phyloP scores from a whole-genome alignment of 2,888 invertebrate genomes.

The Polydrusus tereticollis region DNA sequence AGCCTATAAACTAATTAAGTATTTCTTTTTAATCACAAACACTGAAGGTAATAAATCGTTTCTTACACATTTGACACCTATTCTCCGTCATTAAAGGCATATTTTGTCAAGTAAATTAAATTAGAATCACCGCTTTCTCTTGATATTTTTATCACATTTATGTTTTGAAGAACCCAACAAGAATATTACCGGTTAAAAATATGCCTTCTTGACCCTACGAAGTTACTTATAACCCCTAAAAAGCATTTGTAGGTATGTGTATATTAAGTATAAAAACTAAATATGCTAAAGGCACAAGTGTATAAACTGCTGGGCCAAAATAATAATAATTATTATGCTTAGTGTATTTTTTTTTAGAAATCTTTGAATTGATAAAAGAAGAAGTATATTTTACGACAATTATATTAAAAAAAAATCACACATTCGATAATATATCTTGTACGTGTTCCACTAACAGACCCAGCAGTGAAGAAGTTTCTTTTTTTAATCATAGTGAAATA shows the following conservation, averaged over 20 bases:
- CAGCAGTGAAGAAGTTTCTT: too few relatives aligned
- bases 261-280: constrained; percentile 40
- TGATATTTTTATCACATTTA: too few relatives aligned
- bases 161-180: too few relatives aligned
- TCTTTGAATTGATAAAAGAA: too few relatives aligned
- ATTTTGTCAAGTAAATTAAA: not conserved
- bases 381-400: too few relatives aligned
- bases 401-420: too few relatives aligned
- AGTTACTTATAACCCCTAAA: not conserved
- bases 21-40: constrained; percentile 6
- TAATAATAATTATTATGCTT: not conserved
- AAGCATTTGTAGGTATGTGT: constrained; percentile 11
- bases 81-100: not conserved
- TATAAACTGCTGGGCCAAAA: not conserved
- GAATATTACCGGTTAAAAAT: not conserved
- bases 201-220: constrained; percentile 1
- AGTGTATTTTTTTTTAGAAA: too few relatives aligned
- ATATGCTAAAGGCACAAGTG: constrained; percentile 39
- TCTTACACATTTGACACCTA: constrained; percentile 3
- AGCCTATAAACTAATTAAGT: constrained; percentile 11
- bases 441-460: too few relatives aligned
- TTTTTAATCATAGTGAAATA: too few relatives aligned
- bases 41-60: not conserved
- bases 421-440: too few relatives aligned
- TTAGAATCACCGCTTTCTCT: too few relatives aligned